Conservation (phyloP, 2,113 vertebrate species). For the Panthera leo region DNA sequence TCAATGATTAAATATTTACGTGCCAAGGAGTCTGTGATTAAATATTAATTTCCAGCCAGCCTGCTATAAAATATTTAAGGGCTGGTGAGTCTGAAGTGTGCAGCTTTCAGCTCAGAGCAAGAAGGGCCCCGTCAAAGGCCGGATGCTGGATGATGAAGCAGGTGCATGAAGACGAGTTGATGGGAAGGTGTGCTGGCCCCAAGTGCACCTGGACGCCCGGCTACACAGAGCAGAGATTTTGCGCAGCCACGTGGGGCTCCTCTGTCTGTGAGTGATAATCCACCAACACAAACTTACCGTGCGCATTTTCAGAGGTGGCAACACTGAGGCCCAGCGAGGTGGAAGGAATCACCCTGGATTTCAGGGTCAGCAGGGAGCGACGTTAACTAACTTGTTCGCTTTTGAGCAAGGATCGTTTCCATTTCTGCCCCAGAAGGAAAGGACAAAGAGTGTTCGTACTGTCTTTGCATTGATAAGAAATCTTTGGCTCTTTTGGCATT, state of each 20-base stretch:
- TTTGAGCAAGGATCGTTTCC: not conserved
- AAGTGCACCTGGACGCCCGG: not conserved
- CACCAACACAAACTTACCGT: not conserved
- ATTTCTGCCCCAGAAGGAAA: not conserved
- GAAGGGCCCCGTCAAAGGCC: not conserved
- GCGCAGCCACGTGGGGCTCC: rapidly evolving
- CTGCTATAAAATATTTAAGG: slow-evolving; percentile 80
- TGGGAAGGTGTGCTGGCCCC: not conserved
- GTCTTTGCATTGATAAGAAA: not conserved
- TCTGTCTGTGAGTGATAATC: rapidly evolving
- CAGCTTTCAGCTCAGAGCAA: slow-evolving; percentile 26
- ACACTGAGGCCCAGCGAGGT: not conserved
- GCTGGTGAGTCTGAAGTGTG: slow-evolving; percentile 40
- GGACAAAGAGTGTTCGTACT: not conserved
- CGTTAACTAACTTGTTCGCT: not conserved
- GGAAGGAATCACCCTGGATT: not conserved
- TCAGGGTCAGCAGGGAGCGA: not conserved
- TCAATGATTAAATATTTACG: slow-evolving; percentile 80
- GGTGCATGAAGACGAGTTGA: not conserved
- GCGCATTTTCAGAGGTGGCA: not conserved
- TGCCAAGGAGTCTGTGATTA: slow-evolving; percentile 73
- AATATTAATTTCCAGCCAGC: slow-evolving; percentile 77
- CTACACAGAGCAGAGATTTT: rapidly evolving
- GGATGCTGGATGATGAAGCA: slow-evolving; percentile 1
- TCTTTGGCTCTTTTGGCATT: not conserved